phyloP scores from a whole-genome alignment of 2,113 vertebrate species.

The Rhadina sibilatrix region DNA sequence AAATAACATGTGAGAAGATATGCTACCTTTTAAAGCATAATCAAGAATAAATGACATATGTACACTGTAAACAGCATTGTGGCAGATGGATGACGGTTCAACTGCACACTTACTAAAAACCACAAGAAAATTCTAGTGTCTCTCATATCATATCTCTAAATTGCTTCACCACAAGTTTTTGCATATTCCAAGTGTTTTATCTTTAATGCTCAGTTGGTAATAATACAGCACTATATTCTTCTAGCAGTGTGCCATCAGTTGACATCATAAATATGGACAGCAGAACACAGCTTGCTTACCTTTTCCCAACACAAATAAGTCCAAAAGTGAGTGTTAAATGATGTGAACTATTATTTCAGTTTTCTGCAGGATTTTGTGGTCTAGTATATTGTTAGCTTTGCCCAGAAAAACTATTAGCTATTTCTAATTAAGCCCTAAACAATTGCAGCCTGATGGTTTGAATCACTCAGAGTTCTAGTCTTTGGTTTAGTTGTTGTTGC shows the following conservation, averaged over 20 bases:
- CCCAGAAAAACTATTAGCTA: neutral
- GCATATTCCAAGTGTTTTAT: neutral
- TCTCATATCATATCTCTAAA: neutral
- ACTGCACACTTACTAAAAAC: neutral
- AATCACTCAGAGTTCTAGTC: neutral
- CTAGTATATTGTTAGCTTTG: neutral
- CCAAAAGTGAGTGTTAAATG: conserved; percentile 3
- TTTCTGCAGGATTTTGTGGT: neutral
- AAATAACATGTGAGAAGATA: neutral
- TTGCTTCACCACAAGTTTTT: neutral
- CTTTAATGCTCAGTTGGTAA: neutral
- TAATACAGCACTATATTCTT: neutral
- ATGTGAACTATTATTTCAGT: neutral
- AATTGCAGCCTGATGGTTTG: neutral
- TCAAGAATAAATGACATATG: neutral
- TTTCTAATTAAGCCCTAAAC: neutral
- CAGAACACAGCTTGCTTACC: neutral
- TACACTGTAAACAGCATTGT: neutral
- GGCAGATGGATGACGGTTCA: neutral
- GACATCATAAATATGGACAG: neutral
- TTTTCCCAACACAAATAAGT: conserved; percentile 4
- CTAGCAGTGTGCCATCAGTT: neutral
- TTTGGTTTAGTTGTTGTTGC: neutral
- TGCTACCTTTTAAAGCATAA: neutral
- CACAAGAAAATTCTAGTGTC: neutral